Conservation (phyloP, 2,888 invertebrate species). For the Timema cristinae region DNA sequence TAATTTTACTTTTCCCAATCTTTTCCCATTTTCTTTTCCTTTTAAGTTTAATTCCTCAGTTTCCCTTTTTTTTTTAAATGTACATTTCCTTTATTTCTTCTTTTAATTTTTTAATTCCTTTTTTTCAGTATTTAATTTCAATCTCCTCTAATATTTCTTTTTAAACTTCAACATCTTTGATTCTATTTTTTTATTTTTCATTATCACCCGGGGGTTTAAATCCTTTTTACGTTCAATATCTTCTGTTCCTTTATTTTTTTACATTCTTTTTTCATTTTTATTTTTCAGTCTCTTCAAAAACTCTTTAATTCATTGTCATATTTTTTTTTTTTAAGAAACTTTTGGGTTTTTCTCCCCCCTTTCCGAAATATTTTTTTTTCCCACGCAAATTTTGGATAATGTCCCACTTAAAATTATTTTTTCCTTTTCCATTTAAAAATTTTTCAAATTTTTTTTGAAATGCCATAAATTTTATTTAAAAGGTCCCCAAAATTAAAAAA, state of each 20-base stretch:
- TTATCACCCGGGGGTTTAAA: not conserved
- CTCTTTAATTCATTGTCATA: not conserved
- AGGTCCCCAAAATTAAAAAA: slow-evolving; percentile 27
- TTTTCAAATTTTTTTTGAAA: slow-evolving; percentile 22
- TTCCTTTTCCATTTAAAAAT: slow-evolving; percentile 18
- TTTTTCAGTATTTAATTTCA: slow-evolving; percentile 13
- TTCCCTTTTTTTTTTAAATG: not conserved
- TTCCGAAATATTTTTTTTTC: not conserved
- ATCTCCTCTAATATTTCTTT: not conserved
- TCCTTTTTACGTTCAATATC: not conserved
- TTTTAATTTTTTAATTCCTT: not conserved
- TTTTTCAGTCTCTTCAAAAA: not conserved
- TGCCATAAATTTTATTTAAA: slow-evolving; percentile 22
- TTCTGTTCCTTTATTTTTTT: slow-evolving; percentile 5
- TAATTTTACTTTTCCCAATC: slow-evolving; percentile 6
- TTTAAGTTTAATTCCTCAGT: not conserved
- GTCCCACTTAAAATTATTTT: not conserved
- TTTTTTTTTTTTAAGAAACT: too few species aligned
- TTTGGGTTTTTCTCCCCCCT: not conserved
- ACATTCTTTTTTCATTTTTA: not conserved
- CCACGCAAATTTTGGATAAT: too few species aligned
- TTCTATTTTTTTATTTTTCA: not conserved
- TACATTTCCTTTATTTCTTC: not conserved
- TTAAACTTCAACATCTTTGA: not conserved
- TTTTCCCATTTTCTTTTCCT: not conserved